Conservation (phyloP, 1,140 invertebrate species). For the Heliconius hewitsoni region DNA sequence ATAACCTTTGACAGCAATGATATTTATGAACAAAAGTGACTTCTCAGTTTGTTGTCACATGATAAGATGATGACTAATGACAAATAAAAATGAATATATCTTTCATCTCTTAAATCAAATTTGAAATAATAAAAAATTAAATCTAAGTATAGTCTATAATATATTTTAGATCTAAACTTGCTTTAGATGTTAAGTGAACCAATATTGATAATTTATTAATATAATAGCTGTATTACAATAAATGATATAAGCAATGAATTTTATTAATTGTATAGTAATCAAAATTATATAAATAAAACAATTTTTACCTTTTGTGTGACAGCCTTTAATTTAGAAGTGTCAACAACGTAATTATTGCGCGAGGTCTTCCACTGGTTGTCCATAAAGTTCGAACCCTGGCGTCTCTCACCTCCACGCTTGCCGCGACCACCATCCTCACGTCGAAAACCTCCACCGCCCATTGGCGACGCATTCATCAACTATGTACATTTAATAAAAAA, state of each 20-base stretch:
- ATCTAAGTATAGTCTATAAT: no score
- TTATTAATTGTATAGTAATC: no score
- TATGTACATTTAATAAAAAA: constrained; percentile 27
- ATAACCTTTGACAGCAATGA: not conserved
- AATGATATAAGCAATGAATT: no score
- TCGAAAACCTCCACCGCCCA: constrained; percentile 56
- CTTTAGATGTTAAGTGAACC: no score
- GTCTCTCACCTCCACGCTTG: constrained; percentile 50
- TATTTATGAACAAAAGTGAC: not conserved
- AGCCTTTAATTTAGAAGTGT: constrained; percentile 68
- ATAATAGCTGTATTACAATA: no score
- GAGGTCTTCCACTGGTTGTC: constrained; percentile 68
- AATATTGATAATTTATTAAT: not conserved
- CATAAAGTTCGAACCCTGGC: constrained; percentile 59
- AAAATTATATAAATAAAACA: not conserved
- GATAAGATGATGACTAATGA: not conserved
- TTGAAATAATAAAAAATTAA: no score
- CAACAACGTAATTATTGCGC: constrained; percentile 58
- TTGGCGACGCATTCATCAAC: constrained; percentile 63
- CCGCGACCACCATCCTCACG: constrained; percentile 68
- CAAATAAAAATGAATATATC: no score
- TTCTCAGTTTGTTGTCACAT: not conserved
- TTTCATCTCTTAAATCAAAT: no score
- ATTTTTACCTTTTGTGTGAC: constrained; percentile 58
- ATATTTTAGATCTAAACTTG: no score